A percentile compares a stretch with the other conserved stretches of the same genome.
Conservation (phyloP, 2,888 invertebrate genomes). For the Hecatera dysodea region DNA sequence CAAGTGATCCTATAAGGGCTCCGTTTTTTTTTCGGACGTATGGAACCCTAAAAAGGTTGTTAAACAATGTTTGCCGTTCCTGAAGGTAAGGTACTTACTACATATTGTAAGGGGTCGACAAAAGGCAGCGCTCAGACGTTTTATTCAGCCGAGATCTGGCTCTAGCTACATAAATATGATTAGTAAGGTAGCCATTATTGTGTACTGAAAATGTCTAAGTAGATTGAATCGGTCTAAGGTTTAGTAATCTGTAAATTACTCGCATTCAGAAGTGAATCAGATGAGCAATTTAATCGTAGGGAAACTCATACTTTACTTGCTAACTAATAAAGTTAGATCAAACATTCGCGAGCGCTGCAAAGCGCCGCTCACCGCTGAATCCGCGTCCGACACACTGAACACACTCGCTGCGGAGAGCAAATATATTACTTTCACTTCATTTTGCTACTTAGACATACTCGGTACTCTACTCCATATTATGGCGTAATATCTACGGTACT, state of each 20-base stretch:
- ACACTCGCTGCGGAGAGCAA: background rate
- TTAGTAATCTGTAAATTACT: slow-evolving; percentile 19
- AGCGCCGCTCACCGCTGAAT: slow-evolving; percentile 2
- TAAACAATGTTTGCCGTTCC: no score
- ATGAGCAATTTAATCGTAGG: slow-evolving; percentile 12
- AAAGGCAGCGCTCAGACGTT: background rate
- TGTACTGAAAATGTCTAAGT: background rate
- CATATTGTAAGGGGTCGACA: no score
- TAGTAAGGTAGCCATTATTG: background rate
- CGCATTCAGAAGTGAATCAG: slow-evolving; percentile 3
- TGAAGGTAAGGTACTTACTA: no score
- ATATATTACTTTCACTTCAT: slow-evolving; percentile 7
- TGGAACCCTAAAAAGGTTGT: no score
- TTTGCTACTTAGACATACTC: background rate
- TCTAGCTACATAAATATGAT: background rate
- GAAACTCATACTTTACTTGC: slow-evolving; percentile 16
- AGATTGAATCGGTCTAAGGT: background rate
- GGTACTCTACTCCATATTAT: background rate
- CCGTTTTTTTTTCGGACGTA: no score
- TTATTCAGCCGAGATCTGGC: no score
- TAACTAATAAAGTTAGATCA: slow-evolving; percentile 29
- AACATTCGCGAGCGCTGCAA: slow-evolving; percentile 24
- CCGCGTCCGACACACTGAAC: background rate
- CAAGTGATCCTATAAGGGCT: no score
- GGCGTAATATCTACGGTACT: background rate